Percentiles rank a stretch among this genome's conserved stretches.
phyloP scores from a whole-genome alignment of 2,797 vertebrate genomes.

The Mormyrops attenuatus region DNA sequence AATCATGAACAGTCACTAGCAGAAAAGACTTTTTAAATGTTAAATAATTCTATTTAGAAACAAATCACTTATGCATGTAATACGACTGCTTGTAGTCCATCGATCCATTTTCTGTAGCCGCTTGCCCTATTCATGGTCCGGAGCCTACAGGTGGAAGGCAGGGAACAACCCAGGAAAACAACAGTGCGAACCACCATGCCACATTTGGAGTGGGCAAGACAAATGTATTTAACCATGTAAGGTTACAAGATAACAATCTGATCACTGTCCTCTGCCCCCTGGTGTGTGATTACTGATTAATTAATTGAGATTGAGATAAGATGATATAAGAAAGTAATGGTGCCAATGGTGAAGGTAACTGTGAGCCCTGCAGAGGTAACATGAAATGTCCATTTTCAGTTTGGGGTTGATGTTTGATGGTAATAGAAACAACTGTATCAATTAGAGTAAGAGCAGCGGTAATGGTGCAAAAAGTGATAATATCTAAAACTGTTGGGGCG shows the following conservation, averaged over 20 bases:
- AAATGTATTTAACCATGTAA: not conserved
- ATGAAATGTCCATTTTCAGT: not conserved
- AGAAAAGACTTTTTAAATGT: not conserved
- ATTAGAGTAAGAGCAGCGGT: not conserved
- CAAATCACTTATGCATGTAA: not conserved
- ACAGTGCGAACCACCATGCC: not conserved
- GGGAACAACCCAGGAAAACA: not conserved
- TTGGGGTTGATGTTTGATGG: not conserved
- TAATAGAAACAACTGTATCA: not conserved
- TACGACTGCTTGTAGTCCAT: not conserved
- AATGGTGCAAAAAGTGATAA: not conserved
- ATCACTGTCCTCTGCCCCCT: not conserved
- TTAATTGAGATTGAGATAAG: not conserved
- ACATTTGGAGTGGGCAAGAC: too few relatives aligned
- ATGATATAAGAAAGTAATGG: not conserved
- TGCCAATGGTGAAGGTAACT: not conserved
- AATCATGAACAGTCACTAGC: not conserved
- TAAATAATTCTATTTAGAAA: not conserved
- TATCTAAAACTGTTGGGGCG: not conserved
- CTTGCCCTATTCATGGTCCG: not conserved
- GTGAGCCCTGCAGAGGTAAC: not conserved
- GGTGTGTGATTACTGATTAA: not conserved
- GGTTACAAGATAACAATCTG: not conserved
- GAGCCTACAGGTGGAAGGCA: not conserved
- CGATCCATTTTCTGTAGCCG: not conserved